phyloP scores from a whole-genome alignment of 2,888 invertebrate genomes.

The Aelia acuminata region DNA sequence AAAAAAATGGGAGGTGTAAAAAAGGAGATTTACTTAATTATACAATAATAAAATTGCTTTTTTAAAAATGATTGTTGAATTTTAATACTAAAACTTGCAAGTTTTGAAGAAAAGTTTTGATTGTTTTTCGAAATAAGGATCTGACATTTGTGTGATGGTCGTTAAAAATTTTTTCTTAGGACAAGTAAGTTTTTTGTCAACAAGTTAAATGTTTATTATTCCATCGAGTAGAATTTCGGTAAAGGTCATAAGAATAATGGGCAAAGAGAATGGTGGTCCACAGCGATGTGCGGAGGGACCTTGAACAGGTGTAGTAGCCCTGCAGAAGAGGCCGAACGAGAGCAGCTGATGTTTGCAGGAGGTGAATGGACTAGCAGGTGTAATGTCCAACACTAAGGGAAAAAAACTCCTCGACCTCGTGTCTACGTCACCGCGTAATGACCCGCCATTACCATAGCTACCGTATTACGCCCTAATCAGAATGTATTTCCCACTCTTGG shows the following conservation, averaged over 20 bases:
- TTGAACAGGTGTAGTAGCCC: constrained; percentile 33
- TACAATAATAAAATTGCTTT: no score
- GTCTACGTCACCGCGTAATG: neutral
- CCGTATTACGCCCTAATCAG: neutral
- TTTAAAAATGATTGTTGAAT: no score
- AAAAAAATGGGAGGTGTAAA: no score
- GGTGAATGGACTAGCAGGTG: constrained; percentile 45
- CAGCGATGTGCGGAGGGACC: neutral
- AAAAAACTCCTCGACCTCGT: neutral
- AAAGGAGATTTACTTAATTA: no score
- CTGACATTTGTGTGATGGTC: no score
- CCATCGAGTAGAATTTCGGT: neutral
- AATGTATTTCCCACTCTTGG: neutral
- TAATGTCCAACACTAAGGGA: neutral
- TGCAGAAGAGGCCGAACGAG: neutral
- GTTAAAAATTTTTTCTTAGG: no score
- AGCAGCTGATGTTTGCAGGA: neutral
- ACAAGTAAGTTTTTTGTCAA: no score
- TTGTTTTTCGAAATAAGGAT: no score
- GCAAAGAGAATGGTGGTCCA: neutral
- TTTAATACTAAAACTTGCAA: no score
- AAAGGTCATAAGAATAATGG: neutral
- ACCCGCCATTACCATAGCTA: neutral
- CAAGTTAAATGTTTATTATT: neutral
- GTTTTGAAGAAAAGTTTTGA: no score